Percentiles rank a stretch among this genome's conserved stretches.
These are phyloP conservation scores for Meteorus cinctellus DNA, from an alignment of 2,888 invertebrate species.

Conservation along the genomic window DNA sequence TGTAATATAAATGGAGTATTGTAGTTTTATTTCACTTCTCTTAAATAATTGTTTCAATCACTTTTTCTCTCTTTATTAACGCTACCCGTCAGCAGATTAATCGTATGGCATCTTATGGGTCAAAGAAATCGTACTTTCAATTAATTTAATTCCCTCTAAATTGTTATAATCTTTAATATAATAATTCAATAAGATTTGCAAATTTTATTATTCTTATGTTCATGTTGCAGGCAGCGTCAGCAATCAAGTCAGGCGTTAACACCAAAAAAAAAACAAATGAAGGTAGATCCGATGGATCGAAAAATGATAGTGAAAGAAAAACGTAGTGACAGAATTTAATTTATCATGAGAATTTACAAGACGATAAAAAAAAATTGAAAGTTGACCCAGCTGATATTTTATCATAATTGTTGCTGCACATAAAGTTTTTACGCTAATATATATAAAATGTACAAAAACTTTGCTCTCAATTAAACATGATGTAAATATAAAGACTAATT, in stretches of 20 bases:
- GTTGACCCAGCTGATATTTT: neutral
- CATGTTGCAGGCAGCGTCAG: conserved; percentile 57
- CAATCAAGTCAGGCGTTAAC: conserved; percentile 49
- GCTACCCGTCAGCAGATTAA: conserved; percentile 59
- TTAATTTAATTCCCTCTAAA: conserved; percentile 26
- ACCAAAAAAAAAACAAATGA: conserved; percentile 48
- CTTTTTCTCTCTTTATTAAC: conserved; percentile 54
- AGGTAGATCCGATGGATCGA: conserved; percentile 50
- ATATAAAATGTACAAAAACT: conserved; percentile 23
- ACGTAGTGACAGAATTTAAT: conserved; percentile 11
- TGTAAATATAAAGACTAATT: conserved; percentile 27
- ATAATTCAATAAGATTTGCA: conserved; percentile 1
- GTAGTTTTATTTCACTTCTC: neutral
- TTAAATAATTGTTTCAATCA: conserved; percentile 3
- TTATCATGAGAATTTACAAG: neutral
- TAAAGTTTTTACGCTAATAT: conserved; percentile 16
- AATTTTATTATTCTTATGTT: conserved; percentile 20
- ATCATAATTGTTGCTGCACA: neutral
- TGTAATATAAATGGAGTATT: neutral
- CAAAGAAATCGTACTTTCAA: conserved; percentile 46
- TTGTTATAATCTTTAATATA: neutral
- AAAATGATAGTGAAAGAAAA: conserved; percentile 41
- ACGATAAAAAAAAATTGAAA: neutral
- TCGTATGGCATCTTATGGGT: conserved; percentile 55
- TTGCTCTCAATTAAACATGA: conserved; percentile 15